Percentiles rank a stretch among this genome's conserved stretches.
phyloP scores from a whole-genome alignment of 2,888 invertebrate species.

The Petrolisthes manimaculis region DNA sequence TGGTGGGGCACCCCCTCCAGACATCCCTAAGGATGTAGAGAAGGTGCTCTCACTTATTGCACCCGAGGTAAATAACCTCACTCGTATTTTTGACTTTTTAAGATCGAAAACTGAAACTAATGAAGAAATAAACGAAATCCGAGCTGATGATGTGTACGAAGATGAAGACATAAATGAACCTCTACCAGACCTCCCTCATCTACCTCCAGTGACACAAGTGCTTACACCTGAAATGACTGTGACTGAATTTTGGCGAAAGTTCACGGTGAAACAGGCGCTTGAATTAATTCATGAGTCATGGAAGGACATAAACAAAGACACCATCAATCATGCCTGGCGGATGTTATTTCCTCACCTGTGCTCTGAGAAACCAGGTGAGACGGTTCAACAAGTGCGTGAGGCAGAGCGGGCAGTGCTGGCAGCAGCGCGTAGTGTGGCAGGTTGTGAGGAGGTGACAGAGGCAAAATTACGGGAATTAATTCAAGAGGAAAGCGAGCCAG shows the following conservation, averaged over 20 bases:
- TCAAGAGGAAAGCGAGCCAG: background rate
- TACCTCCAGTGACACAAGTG: background rate
- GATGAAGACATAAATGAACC: background rate
- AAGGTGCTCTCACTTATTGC: too few relatives aligned
- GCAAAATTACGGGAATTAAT: background rate
- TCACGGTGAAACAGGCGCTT: background rate
- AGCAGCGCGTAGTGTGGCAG: background rate
- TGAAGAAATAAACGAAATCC: background rate
- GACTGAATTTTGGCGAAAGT: background rate
- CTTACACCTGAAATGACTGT: conserved; percentile 10
- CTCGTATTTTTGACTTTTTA: background rate
- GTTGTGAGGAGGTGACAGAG: background rate
- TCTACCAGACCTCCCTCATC: background rate
- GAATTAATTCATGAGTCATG: background rate
- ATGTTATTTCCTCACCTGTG: conserved; percentile 7
- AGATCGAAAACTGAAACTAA: background rate
- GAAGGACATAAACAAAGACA: background rate
- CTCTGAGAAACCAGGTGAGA: background rate
- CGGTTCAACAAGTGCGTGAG: background rate
- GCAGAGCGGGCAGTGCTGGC: background rate
- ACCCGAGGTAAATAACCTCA: background rate
- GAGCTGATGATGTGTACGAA: background rate
- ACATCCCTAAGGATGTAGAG: too few relatives aligned
- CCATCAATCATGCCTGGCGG: background rate
- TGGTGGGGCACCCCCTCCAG: too few relatives aligned